Conservation (phyloP, 2,113 vertebrate species). For the Ophthalmolycus amberensis region DNA sequence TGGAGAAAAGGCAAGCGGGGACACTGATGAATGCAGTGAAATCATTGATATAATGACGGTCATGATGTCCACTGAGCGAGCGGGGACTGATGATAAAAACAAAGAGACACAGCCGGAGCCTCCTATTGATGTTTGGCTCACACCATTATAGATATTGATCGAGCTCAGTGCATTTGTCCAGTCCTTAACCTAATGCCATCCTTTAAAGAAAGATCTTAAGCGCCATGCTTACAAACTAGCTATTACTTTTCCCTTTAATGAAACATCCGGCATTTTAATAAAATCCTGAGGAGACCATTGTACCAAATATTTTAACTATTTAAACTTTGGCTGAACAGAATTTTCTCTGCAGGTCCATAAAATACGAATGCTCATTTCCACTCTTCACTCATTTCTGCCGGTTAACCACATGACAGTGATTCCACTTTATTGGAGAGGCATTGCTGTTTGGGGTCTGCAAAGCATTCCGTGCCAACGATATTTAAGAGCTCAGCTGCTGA, state of each 20-base stretch:
- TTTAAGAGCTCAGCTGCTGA: constrained; percentile 10
- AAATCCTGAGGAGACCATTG: constrained; percentile 1
- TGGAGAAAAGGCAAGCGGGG: constrained; percentile 7
- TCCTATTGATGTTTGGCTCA: constrained; percentile 48
- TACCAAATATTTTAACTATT: neutral
- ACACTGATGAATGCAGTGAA: constrained; percentile 53
- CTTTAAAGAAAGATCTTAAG: constrained; percentile 13
- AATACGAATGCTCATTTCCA: constrained; percentile 26
- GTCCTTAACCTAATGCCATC: constrained; percentile 37
- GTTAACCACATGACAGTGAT: constrained; percentile 27
- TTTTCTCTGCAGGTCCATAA: neutral
- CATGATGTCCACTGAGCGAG: constrained; percentile 33
- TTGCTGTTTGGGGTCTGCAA: constrained; percentile 3
- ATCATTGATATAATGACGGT: constrained; percentile 62
- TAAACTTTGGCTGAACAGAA: constrained; percentile 20
- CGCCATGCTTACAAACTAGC: neutral
- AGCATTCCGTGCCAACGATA: neutral
- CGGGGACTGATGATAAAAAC: constrained; percentile 39
- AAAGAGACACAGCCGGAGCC: constrained; percentile 14
- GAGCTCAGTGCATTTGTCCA: constrained; percentile 36
- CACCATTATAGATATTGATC: constrained; percentile 54
- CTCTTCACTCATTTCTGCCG: constrained; percentile 3
- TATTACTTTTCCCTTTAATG: neutral
- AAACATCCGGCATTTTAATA: constrained; percentile 23
- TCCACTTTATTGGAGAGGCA: constrained; percentile 2